Percentiles rank a stretch among this genome's conserved stretches.
These are phyloP conservation scores for Cryptocephalus primarius DNA, from an alignment of 2,888 invertebrate species.

Conservation along the genomic window DNA sequence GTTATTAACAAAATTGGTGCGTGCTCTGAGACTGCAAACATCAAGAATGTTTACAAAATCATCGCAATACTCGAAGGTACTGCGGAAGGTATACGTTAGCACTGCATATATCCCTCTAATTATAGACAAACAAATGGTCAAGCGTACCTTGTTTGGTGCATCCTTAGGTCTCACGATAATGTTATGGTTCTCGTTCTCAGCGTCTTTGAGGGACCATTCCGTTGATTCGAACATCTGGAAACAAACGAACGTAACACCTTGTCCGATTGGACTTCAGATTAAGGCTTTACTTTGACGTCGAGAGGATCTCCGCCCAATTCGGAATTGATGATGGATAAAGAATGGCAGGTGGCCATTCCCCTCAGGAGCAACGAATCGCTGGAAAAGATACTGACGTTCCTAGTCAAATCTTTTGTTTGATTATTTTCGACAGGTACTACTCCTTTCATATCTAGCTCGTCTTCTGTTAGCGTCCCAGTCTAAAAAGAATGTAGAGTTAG, in stretches of 20 bases:
- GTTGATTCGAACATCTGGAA: conserved; percentile 87
- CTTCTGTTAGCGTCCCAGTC: conserved; percentile 95
- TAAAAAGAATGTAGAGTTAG: conserved; percentile 30
- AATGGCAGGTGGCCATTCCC: conserved; percentile 89
- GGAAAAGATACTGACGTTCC: conserved; percentile 12
- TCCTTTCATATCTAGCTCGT: conserved; percentile 93
- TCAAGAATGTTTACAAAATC: too few relatives aligned
- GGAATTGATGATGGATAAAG: conserved; percentile 77
- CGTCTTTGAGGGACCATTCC: conserved; percentile 67
- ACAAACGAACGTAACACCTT: neutral
- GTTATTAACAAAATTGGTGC: too few relatives aligned
- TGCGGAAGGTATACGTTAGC: too few relatives aligned
- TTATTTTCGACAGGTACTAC: conserved; percentile 51
- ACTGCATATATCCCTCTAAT: too few relatives aligned
- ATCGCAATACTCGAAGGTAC: too few relatives aligned
- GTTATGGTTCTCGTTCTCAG: conserved; percentile 67
- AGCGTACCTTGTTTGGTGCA: too few relatives aligned
- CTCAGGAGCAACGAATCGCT: conserved; percentile 30
- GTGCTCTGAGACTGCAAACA: too few relatives aligned
- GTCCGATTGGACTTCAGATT: neutral
- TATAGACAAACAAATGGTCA: too few relatives aligned
- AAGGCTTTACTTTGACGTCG: conserved; percentile 60
- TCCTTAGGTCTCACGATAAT: conserved; percentile 29
- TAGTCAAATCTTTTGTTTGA: conserved; percentile 17
- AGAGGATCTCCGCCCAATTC: conserved; percentile 85